Evolutionary conservation across 2,888 invertebrate genomes (phyloP).

Genomic region (Plagodis pulveraria): DNA sequence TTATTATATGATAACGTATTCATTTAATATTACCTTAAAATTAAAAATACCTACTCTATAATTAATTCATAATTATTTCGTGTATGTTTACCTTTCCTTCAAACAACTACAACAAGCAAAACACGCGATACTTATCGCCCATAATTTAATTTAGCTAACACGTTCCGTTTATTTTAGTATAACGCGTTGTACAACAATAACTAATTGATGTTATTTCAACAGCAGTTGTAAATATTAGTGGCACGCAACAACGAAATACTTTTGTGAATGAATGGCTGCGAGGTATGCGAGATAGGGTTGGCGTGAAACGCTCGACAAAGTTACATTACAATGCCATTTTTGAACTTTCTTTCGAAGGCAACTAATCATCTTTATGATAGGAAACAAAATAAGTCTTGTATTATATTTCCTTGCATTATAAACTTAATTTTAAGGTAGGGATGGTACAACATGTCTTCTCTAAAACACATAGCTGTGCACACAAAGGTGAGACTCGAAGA

Average conservation of each 20-base stretch:
- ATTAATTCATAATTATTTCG: neutral
- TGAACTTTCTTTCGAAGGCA: too few relatives aligned
- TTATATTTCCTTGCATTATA: too few relatives aligned
- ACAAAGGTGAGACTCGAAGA: too few relatives aligned
- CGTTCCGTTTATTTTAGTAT: conserved; percentile 49
- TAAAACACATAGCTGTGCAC: too few relatives aligned
- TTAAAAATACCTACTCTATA: too few relatives aligned
- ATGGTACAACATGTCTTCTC: too few relatives aligned
- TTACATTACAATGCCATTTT: too few relatives aligned
- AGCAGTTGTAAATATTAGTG: conserved; percentile 53
- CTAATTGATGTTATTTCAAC: conserved; percentile 63
- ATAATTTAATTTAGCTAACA: conserved; percentile 65
- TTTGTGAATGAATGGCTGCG: conserved; percentile 26
- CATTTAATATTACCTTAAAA: too few relatives aligned
- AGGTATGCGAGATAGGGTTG: conserved; percentile 18
- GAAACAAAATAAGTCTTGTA: too few relatives aligned
- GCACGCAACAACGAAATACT: conserved; percentile 45
- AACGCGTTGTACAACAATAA: conserved; percentile 50
- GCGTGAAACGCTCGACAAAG: neutral
- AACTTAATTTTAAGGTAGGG: too few relatives aligned
- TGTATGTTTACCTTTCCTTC: neutral
- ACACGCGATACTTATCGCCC: conserved; percentile 50
- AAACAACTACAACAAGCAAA: conserved; percentile 8
- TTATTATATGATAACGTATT: too few relatives aligned
- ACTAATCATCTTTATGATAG: too few relatives aligned